phyloP scores from a whole-genome alignment of 2,797 vertebrate species.

The Ciconia nigra region DNA sequence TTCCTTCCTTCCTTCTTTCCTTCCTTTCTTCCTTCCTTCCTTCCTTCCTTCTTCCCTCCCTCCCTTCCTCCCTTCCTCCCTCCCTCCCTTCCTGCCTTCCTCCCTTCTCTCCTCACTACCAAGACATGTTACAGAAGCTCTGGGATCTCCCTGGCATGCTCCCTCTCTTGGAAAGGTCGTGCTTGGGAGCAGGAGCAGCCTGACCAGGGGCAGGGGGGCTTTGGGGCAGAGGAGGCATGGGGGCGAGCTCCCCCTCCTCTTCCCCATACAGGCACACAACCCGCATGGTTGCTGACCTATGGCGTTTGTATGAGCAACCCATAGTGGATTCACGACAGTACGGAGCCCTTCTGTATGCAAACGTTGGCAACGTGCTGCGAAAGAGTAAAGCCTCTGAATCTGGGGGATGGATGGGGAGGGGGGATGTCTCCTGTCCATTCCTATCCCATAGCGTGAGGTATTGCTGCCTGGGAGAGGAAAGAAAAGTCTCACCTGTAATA shows the following conservation, averaged over 20 bases:
- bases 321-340: not conserved
- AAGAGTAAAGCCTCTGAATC: not conserved
- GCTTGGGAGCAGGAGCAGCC: not conserved
- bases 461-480: not conserved
- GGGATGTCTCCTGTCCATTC: not conserved
- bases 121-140: not conserved
- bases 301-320: not conserved
- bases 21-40: too few relatives aligned
- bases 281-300: not conserved
- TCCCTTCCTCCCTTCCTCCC: too few relatives aligned
- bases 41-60: too few relatives aligned
- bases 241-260: not conserved
- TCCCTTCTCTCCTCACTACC: not conserved
- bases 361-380: fast-evolving
- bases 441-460: fast-evolving
- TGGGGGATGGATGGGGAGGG: not conserved
- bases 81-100: too few relatives aligned
- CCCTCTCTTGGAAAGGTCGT: not conserved
- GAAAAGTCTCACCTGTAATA: not conserved
- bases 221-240: not conserved
- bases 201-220: not conserved
- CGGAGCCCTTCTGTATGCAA: fast-evolving
- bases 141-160: not conserved
- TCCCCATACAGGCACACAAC: not conserved
- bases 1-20: too few relatives aligned